Percentiles rank a stretch among this genome's conserved stretches.
Evolutionary conservation across 2,113 vertebrate genomes (phyloP).

Genomic region (Halichoerus grypus): DNA sequence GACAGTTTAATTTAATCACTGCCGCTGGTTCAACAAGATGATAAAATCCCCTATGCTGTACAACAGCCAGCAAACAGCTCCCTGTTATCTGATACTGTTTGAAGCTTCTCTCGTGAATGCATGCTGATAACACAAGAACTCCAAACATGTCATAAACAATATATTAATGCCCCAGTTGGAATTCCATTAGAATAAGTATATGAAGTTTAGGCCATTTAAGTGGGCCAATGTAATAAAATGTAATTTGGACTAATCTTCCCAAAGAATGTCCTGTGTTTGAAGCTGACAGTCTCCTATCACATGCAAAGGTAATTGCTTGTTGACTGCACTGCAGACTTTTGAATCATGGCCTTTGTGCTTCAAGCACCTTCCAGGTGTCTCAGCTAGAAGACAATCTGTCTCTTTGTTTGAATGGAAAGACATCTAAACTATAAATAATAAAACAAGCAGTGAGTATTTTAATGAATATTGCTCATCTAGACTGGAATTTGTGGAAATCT

Average conservation of each 20-base stretch:
- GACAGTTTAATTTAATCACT: constrained; percentile 99
- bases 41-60: constrained; percentile 94
- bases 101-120: constrained; percentile 95
- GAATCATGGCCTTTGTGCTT: constrained; percentile 91
- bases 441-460: constrained; percentile 86
- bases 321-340: constrained; percentile 90
- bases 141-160: constrained; percentile 98
- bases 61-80: constrained; percentile 92
- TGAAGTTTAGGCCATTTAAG: constrained; percentile 92
- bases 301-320: constrained; percentile 94
- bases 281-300: constrained; percentile 95
- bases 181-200: constrained; percentile 96
- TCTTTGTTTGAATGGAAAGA: constrained; percentile 91
- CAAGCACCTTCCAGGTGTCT: constrained; percentile 95
- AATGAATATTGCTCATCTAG: constrained; percentile 83
- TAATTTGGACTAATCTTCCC: constrained; percentile 99
- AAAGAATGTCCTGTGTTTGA: constrained; percentile 96
- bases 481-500: constrained; percentile 86
- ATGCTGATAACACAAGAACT: constrained; percentile 93
- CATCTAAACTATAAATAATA: constrained; percentile 87
- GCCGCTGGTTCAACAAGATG: constrained; percentile 95
- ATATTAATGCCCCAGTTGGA: constrained; percentile 93
- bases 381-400: constrained; percentile 90
- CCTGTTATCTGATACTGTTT: constrained; percentile 96
- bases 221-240: constrained; percentile 96